Conservation (phyloP, 1,140 invertebrate genomes). For the Pteromalus puparum region DNA sequence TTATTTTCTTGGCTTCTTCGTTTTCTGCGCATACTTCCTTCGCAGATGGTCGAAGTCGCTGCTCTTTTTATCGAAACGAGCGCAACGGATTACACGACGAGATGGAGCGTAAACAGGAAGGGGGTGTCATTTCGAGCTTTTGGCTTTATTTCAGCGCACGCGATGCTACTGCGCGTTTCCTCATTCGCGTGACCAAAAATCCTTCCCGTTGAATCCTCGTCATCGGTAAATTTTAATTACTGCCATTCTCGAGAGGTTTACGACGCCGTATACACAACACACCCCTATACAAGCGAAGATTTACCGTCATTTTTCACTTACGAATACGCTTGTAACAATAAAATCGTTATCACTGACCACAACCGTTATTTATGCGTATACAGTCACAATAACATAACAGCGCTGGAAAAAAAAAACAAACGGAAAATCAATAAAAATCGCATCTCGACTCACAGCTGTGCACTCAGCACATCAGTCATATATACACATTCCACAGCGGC, state of each 20-base stretch:
- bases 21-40: neutral
- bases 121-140: neutral
- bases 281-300: neutral
- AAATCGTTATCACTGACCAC: neutral
- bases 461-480: too few relatives aligned
- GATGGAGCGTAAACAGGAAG: conserved; percentile 13
- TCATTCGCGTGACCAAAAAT: too few relatives aligned
- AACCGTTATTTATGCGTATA: neutral
- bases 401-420: neutral
- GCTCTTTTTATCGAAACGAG: neutral
- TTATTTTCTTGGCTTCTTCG: neutral
- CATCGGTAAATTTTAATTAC: neutral
- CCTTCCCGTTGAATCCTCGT: too few relatives aligned
- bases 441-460: neutral
- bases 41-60: neutral
- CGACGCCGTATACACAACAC: too few relatives aligned
- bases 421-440: neutral
- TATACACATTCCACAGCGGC: neutral
- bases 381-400: neutral
- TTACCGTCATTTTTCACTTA: neutral
- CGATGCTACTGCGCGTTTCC: neutral
- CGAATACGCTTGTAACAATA: neutral
- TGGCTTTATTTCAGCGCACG: neutral
- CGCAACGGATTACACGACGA: neutral
- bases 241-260: too few relatives aligned